Base-by-base conservation (phyloP, 2,888 invertebrate species). In the Sisyra terminalis region DNA sequence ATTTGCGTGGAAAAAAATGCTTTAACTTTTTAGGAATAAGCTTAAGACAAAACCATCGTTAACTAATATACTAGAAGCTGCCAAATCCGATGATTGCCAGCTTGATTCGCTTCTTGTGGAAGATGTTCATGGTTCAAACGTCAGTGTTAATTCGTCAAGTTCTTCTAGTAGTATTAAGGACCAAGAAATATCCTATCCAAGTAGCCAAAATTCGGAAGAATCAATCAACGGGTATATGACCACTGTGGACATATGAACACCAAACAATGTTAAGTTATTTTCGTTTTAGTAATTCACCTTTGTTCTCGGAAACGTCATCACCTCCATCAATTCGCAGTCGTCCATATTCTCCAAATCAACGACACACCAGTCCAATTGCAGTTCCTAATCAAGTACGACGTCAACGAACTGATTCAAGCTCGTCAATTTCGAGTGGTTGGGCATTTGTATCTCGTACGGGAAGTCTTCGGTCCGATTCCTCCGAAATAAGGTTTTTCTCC, bases 391-490 rank as follows among this genome's bases (percentile, higher is more conserved):
- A 67, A 43, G 58, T 63, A 37, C 48, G 63, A 29, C 66, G 75
- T 29, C 70, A 72, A 51, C 64, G 73, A 17, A 70, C 73, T 48
- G 75, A 75, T 50, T 70, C 70, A 1, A 60, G 62, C 40, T 73
- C 74, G 10, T 71, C 74, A 29, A 57, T 52, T 14, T 61, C 67
- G 39, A 67, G 68, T 47, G 64, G 65, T 37, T 80, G 79, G 79
- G 77, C 78, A 56, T 68, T 79, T 55, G 74, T 79, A 45, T 73
- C 74, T 8, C 74, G 72, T 7, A 72, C 76, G 8, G 80, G 79
- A 13, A 79, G 78, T 55, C 55, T 74, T 36, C 59, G 70, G 15
- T 69, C 70, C 36, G 67, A 71, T 6, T 65, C 68, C 8, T 66
- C 67, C 3, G 10, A 38, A 17, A 17, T 38, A 38, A 18, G 9